A percentile compares a stretch with the other conserved stretches of the same genome.
Conservation (phyloP, 2,888 invertebrate genomes). For the Allolobophora icterica region DNA sequence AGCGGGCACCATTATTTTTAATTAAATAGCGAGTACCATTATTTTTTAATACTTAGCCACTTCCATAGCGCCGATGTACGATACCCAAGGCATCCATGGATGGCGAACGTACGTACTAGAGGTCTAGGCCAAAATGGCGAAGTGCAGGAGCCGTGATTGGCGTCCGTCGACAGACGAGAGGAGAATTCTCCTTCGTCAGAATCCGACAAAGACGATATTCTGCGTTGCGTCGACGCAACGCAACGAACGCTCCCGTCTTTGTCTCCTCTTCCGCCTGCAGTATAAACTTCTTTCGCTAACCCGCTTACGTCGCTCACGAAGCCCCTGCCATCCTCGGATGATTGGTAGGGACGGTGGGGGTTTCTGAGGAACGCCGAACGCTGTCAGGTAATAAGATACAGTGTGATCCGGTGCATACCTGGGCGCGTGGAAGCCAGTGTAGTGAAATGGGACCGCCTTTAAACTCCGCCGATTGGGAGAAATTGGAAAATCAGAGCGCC, state of each 20-base stretch:
- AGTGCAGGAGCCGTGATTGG: not conserved
- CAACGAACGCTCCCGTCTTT: not conserved
- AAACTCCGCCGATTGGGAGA: not conserved
- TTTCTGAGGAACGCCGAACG: no score
- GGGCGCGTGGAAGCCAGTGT: not conserved
- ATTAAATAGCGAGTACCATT: no score
- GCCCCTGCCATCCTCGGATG: not conserved
- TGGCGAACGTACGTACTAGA: no score
- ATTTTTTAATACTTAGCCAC: no score
- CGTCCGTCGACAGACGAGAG: not conserved
- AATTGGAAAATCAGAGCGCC: slow-evolving; percentile 17
- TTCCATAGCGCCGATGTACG: no score
- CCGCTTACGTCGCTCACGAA: not conserved
- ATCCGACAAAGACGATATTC: not conserved
- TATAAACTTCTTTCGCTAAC: not conserved
- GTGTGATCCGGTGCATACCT: not conserved
- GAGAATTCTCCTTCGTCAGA: not conserved
- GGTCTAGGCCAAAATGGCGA: no score
- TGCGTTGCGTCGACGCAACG: not conserved
- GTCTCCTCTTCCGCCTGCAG: not conserved
- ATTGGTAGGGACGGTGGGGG: not conserved
- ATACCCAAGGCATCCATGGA: no score
- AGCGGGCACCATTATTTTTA: no score
- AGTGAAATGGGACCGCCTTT: not conserved
- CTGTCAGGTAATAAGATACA: not conserved